A percentile compares a stretch with the other conserved stretches of the same genome.
Evolutionary conservation across 2,888 invertebrate genomes (phyloP).

Genomic region (Hypselothyrea guttata): DNA sequence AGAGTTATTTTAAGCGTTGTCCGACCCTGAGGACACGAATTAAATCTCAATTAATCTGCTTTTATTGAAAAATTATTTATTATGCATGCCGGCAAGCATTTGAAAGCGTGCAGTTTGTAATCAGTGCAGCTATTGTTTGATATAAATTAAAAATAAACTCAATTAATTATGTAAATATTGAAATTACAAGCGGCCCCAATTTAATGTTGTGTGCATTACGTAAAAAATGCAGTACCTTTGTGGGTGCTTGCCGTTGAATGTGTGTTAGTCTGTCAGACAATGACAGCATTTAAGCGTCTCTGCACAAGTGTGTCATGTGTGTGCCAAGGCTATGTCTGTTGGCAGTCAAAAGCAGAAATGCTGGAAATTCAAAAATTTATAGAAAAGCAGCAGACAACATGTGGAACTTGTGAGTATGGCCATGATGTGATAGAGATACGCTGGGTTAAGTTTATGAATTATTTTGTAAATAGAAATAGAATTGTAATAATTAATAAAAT

Average conservation of each 20-base stretch:
- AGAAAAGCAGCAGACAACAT: constrained; percentile 43
- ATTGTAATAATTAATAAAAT: too few relatives aligned
- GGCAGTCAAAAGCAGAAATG: constrained; percentile 33
- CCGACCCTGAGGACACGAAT: constrained; percentile 14
- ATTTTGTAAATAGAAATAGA: too few relatives aligned
- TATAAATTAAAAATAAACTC: constrained; percentile 71
- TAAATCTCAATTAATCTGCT: constrained; percentile 72
- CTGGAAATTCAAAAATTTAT: constrained; percentile 63
- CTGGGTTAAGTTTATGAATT: not conserved
- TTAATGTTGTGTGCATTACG: constrained; percentile 4
- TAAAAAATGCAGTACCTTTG: constrained; percentile 9
- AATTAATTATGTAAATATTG: constrained; percentile 74
- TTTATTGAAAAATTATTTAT: constrained; percentile 44
- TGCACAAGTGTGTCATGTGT: constrained; percentile 41
- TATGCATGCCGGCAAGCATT: constrained; percentile 26
- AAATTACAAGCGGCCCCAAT: constrained; percentile 32
- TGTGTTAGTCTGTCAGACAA: constrained; percentile 39
- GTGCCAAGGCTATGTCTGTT: constrained; percentile 2
- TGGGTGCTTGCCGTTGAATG: constrained; percentile 8
- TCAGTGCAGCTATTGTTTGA: constrained; percentile 67
- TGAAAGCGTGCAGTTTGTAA: constrained; percentile 37
- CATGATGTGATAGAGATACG: not conserved
- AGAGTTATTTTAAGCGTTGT: constrained; percentile 17
- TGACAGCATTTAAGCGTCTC: constrained; percentile 57
- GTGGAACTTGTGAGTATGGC: not conserved